Evolutionary conservation across 2,888 invertebrate genomes (phyloP), one percentile per base, ranked within the genome.

Genomic region (Phlogophora meticulosa): DNA sequence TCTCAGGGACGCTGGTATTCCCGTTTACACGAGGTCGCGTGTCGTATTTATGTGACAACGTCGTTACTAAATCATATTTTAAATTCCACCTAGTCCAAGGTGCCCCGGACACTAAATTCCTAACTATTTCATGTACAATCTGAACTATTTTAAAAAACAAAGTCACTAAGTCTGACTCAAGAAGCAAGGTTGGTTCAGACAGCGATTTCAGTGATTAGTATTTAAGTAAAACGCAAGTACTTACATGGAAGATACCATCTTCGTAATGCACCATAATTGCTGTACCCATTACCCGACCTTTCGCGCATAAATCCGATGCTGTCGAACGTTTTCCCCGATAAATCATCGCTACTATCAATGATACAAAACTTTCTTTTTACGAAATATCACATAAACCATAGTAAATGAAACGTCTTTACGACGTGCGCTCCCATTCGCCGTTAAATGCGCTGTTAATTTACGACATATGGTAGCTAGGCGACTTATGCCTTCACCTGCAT

Each of bases 1-100:
- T 93, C 92, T 94, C 94, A 93, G 89, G 95, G 95, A 94, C 94
- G 81, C 85, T 76, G 62, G 74, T 86, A 88, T 88, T 87, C 87
- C 87, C 82, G 86, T 85, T 81, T 83, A 78, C 82, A 80, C 87
- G 85, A 89, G 87, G 84, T 80, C 80, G 67, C 72, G 48, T 73
- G 65, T 71, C 79, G 83, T 86, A 83, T 90, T 85, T 85, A 83
- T 84, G 80, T 85, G 78, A 85, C 84, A 84, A 66, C 69, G 71
- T 76, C 72, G 60, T 80, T 66, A 77, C 46, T 73, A 81, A 78
- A 73, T 75, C 68, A 72, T 83, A 71, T 79, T 56, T 66, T 58
- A 70, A 71, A 74, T 72, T 72, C 66, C 70, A 78, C 43, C 48
- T 45, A 58, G 48, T 68, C 43, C 72, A 76, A 82, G 55, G 64